Percentiles rank a stretch among this genome's conserved stretches.
Evolutionary conservation across 2,888 invertebrate genomes (phyloP).

Genomic region (Tetragnatha montana): DNA sequence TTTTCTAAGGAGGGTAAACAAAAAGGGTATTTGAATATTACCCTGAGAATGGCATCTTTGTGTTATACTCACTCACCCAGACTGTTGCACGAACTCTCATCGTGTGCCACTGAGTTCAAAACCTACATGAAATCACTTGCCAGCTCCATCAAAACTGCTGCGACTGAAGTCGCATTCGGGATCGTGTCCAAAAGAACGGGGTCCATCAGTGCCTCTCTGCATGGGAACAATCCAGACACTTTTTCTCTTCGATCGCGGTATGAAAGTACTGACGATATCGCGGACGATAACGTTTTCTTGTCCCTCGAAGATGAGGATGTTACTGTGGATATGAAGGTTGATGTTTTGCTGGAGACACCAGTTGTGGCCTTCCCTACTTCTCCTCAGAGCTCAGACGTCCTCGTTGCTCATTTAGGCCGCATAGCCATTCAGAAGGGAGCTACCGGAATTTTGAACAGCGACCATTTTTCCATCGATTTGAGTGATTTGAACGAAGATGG

Average conservation of each 20-base stretch:
- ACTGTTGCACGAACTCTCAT: slow-evolving; percentile 88
- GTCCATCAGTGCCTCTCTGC: slow-evolving; percentile 62
- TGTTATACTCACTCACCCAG: slow-evolving; percentile 95
- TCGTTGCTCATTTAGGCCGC: slow-evolving; percentile 94
- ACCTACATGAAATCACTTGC: slow-evolving; percentile 90
- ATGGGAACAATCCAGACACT: slow-evolving; percentile 48
- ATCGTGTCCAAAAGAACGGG: slow-evolving; percentile 77
- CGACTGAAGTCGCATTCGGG: slow-evolving; percentile 94
- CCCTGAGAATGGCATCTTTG: slow-evolving; percentile 88
- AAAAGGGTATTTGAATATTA: slow-evolving; percentile 74
- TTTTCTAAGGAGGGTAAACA: slow-evolving; percentile 2
- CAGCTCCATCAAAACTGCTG: slow-evolving; percentile 89
- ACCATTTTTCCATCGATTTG: slow-evolving; percentile 39
- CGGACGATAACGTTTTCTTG: slow-evolving; percentile 28
- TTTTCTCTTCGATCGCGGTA: slow-evolving; percentile 9
- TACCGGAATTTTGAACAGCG: slow-evolving; percentile 13
- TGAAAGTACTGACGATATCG: slow-evolving; percentile 74
- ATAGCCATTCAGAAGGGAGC: slow-evolving; percentile 80
- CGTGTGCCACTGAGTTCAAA: slow-evolving; percentile 92
- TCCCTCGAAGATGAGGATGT: slow-evolving; percentile 41
- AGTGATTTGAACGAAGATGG: slow-evolving; percentile 29
- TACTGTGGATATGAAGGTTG: slow-evolving; percentile 77
- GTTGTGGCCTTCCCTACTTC: slow-evolving; percentile 90
- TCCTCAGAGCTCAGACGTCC: slow-evolving; percentile 86
- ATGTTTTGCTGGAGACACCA: slow-evolving; percentile 91